Conservation (phyloP, 2,113 vertebrate genomes). For the Pungitius pungitius region DNA sequence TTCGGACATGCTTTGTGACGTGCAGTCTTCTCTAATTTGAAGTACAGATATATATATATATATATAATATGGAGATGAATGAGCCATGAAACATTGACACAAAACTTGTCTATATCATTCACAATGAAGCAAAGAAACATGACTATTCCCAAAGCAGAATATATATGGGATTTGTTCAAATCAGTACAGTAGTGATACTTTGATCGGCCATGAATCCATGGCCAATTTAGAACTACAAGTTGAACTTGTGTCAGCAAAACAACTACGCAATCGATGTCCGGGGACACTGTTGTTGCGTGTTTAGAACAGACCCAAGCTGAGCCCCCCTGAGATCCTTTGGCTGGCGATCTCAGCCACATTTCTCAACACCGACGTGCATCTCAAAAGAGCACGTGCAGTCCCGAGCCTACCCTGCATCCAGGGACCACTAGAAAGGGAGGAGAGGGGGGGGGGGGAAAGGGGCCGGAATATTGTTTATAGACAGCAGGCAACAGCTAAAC, state of each 20-base stretch:
- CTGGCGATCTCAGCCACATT: slow-evolving; percentile 49
- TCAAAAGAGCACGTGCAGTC: slow-evolving; percentile 24
- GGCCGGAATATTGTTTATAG: slow-evolving; percentile 41
- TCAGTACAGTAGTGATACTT: neutral
- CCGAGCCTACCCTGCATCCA: slow-evolving; percentile 4
- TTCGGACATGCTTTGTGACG: slow-evolving; percentile 64
- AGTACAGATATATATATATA: neutral
- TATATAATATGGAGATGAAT: slow-evolving; percentile 13
- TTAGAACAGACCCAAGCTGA: slow-evolving; percentile 33
- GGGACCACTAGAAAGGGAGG: neutral
- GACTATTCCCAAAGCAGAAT: neutral
- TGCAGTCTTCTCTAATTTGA: slow-evolving; percentile 45
- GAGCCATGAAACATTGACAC: slow-evolving; percentile 27
- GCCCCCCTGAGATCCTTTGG: slow-evolving; percentile 27
- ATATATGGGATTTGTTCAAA: slow-evolving; percentile 9
- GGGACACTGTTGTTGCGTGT: slow-evolving; percentile 15
- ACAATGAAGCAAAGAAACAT: slow-evolving; percentile 27
- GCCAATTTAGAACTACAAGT: slow-evolving; percentile 8
- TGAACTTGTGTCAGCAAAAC: slow-evolving; percentile 2
- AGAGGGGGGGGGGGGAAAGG: neutral
- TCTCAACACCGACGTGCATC: slow-evolving; percentile 39
- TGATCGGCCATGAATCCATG: slow-evolving; percentile 6
- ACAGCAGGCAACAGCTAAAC: slow-evolving; percentile 41
- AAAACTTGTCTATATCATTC: slow-evolving; percentile 30
- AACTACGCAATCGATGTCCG: slow-evolving; percentile 3